Evolutionary conservation across 2,888 invertebrate genomes (phyloP), one percentile per base, ranked within the genome.

Genomic region (Mycalesis mineus): DNA sequence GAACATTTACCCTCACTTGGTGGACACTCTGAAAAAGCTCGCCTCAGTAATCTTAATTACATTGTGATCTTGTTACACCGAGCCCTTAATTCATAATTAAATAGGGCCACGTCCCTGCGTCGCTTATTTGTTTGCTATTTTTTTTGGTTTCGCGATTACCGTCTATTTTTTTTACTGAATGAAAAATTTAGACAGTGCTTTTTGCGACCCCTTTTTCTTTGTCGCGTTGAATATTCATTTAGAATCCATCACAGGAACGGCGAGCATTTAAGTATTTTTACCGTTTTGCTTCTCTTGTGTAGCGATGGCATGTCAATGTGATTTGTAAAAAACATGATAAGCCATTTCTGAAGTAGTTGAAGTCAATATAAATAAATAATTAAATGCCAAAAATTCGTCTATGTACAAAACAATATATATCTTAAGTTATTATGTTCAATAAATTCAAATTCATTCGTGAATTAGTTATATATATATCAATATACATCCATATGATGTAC

Each of bases 1-100:
- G 68, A 74, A 75, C 81, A 79, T 82, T 87, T 82, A 80, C 79
- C 80, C 77, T 74, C 72, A 79, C 79, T 82, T 78, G 77, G 73
- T 75, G 70, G 74, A 73, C 71, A 74, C 67, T 73, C 75, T 78
- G 77, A 81, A 85, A 85, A 86, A 83, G 73, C 80, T 73, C 74
- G 72, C 76, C 83, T 77, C 84, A 84, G 87, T 88, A 88, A 88
- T 88, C 88, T 88, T 88, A 87, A 88, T 88, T 88, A 87, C 82
- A 82, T 83, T 87, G 87, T 84, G 88, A 88, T 88, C 88, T 87
- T 84, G 83, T 88, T 88, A 85, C 87, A 80, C 76, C 72, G 75
- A 79, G 75, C 83, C 83, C 80, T 52, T 88, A 86, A 87, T 88
- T 88, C 87, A 88, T 88, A 88, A 88, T 88, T 88, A 88, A 89